Evolutionary conservation across 2,113 vertebrate species (phyloP).

Genomic region (Gulo gulo): DNA sequence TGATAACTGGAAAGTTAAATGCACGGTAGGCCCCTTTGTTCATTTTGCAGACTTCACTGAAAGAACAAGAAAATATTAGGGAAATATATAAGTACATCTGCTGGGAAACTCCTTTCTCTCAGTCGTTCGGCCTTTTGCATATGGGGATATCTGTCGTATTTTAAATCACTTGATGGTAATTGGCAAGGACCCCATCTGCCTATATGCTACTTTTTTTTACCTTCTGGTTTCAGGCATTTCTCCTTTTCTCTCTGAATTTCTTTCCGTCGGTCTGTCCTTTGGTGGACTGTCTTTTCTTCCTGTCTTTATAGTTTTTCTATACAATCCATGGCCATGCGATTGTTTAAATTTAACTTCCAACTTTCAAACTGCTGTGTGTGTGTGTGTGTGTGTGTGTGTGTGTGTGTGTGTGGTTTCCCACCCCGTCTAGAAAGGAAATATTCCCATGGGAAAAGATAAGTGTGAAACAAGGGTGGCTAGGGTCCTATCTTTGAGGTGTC

Average conservation of each 20-base stretch:
- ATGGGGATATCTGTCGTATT: not conserved
- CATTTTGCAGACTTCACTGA: not conserved
- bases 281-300: not conserved
- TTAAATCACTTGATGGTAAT: not conserved
- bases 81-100: not conserved
- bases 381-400: not conserved
- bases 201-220: fast-evolving
- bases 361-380: not conserved
- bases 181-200: not conserved
- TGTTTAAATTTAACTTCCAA: slow-evolving; percentile 44
- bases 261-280: not conserved
- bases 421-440: slow-evolving; percentile 42
- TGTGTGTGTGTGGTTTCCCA: not conserved
- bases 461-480: not conserved
- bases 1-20: not conserved
- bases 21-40: not conserved
- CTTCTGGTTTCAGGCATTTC: not conserved
- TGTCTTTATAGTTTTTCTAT: not conserved
- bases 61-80: not conserved
- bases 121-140: not conserved
- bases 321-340: not conserved
- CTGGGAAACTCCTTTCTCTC: not conserved
- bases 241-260: not conserved
- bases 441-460: slow-evolving; percentile 75
- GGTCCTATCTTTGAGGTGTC: slow-evolving; percentile 65